Conservation (phyloP, 2,888 invertebrate genomes). For the Podabrus alpinus region DNA sequence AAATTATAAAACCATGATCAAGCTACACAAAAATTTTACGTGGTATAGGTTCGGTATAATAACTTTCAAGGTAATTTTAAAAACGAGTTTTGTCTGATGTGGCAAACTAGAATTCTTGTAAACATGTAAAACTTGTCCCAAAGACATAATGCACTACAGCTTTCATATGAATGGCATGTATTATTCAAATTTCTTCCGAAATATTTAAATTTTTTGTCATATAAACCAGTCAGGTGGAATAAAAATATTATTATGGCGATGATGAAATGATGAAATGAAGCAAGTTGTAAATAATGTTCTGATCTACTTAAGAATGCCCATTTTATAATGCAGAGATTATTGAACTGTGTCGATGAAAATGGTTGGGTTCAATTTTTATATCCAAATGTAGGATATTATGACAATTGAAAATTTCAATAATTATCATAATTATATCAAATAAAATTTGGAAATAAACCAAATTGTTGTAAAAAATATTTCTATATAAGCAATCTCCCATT, state of each 20-base stretch:
- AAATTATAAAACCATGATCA: not conserved
- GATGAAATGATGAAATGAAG: not conserved
- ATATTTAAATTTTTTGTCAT: not conserved
- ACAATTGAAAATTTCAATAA: not conserved
- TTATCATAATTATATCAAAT: too few relatives aligned
- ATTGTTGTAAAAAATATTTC: too few relatives aligned
- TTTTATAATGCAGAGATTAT: not conserved
- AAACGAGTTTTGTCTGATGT: constrained; percentile 8
- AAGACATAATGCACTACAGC: constrained; percentile 13
- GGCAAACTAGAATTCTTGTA: constrained; percentile 6
- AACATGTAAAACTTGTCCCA: constrained; percentile 12
- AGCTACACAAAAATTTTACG: not conserved
- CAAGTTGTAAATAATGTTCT: not conserved
- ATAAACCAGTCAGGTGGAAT: not conserved
- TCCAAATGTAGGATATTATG: not conserved
- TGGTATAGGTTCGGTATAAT: not conserved
- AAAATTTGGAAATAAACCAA: not conserved
- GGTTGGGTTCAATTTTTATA: not conserved
- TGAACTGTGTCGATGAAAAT: not conserved
- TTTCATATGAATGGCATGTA: constrained; percentile 11
- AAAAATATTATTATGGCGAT: not conserved
- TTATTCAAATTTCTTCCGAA: not conserved
- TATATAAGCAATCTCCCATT: not conserved
- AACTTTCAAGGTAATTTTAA: constrained; percentile 18
- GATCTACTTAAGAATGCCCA: not conserved